These are phyloP conservation scores for Podotricha telesiphe DNA, from an alignment of 2,888 invertebrate genomes.

Conservation along the genomic window DNA sequence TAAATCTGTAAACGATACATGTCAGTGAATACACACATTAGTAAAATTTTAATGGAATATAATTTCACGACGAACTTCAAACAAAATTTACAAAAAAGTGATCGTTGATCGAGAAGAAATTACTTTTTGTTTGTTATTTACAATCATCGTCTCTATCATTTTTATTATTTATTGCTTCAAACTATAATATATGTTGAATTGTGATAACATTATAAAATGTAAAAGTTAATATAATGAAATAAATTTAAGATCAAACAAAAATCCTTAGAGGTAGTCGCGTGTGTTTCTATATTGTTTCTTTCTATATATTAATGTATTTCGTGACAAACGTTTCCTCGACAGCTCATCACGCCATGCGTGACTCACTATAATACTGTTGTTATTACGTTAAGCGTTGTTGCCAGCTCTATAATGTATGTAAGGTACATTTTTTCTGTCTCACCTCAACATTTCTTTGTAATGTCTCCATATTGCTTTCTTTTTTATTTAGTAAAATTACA, in stretches of 20 bases:
- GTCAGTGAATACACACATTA: too few species aligned
- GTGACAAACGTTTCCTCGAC: slow-evolving; percentile 67
- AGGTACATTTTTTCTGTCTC: slow-evolving; percentile 39
- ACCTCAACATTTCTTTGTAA: slow-evolving; percentile 31
- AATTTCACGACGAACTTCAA: too few species aligned
- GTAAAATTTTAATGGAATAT: too few species aligned
- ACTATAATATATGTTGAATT: neutral
- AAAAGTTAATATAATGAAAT: neutral
- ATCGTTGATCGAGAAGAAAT: too few species aligned
- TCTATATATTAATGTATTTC: slow-evolving; percentile 57
- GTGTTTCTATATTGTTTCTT: slow-evolving; percentile 47
- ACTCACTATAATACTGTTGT: slow-evolving; percentile 64
- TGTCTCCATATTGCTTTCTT: slow-evolving; percentile 24
- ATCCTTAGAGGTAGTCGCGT: slow-evolving; percentile 49
- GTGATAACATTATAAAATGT: neutral
- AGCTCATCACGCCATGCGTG: slow-evolving; percentile 67
- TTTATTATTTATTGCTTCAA: too few species aligned
- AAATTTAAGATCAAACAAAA: slow-evolving; percentile 45
- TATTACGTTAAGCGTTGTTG: slow-evolving; percentile 61
- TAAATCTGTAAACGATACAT: too few species aligned
- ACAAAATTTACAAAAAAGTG: too few species aligned
- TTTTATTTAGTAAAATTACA: neutral
- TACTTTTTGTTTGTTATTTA: too few species aligned
- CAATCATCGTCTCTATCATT: too few species aligned
- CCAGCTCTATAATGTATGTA: slow-evolving; percentile 50